Evolutionary conservation across 30 jellyfish, hydroid and myxozoan genomes (phyloP).

Genomic region (Euphysa ruthae): DNA sequence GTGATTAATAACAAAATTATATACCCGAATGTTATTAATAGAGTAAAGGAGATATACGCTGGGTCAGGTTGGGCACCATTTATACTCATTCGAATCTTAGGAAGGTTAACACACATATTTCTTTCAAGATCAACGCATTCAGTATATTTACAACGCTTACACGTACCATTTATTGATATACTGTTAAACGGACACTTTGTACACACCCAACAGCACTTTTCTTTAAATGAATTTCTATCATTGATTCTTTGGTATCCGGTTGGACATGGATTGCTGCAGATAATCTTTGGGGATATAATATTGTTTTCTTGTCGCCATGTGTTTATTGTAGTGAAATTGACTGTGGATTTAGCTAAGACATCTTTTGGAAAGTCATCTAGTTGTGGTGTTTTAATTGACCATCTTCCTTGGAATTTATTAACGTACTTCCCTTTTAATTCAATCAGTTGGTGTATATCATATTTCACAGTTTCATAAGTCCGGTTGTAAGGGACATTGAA

Average conservation of each 20-base stretch:
- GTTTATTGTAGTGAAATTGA: constrained; percentile 1
- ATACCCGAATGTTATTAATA: constrained; percentile 38
- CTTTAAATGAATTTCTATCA: constrained; percentile 13
- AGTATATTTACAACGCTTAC: constrained; percentile 40
- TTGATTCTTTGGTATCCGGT: constrained; percentile 18
- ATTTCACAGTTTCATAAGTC: constrained; percentile 32
- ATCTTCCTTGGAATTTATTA: background rate
- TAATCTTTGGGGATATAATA: constrained; percentile 13
- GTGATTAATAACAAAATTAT: constrained; percentile 27
- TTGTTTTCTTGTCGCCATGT: constrained; percentile 12
- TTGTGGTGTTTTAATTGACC: constrained; percentile 12
- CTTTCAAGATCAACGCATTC: constrained; percentile 26
- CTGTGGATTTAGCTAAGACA: constrained; percentile 13
- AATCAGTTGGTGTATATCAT: constrained; percentile 24
- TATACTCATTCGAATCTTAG: constrained; percentile 5
- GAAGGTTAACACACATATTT: constrained; percentile 27
- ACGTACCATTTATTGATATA: constrained; percentile 28
- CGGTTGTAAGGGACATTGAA: constrained; percentile 22
- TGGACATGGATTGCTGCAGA: constrained; percentile 56
- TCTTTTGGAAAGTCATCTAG: background rate
- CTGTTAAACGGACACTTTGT: constrained; percentile 25
- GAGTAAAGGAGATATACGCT: constrained; percentile 24
- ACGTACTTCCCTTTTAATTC: background rate
- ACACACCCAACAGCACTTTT: constrained; percentile 85
- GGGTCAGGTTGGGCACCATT: background rate